Percentiles rank a stretch among this genome's conserved stretches.
Conservation (phyloP, 1,140 invertebrate genomes). For the Achroia grisella region DNA sequence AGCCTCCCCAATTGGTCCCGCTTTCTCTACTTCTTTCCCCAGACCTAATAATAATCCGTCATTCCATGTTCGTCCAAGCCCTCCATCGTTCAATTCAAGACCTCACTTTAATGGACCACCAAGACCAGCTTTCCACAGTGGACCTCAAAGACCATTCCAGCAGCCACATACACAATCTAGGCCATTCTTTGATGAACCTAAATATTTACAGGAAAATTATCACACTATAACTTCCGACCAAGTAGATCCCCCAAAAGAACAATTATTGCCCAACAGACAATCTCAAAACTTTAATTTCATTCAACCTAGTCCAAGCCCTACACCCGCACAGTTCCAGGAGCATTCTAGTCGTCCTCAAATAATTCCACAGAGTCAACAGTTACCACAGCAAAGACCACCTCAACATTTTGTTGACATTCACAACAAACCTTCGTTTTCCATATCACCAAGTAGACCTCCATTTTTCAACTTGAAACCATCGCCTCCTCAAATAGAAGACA, state of each 20-base stretch:
- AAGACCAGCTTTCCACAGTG: conserved; percentile 49
- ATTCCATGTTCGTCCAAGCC: conserved; percentile 41
- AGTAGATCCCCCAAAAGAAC: conserved; percentile 56
- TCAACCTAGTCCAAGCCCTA: conserved; percentile 44
- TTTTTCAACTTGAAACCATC: conserved; percentile 71
- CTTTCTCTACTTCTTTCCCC: conserved; percentile 31
- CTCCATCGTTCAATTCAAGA: conserved; percentile 37
- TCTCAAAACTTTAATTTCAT: conserved; percentile 45
- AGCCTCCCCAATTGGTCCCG: conserved; percentile 38
- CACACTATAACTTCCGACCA: conserved; percentile 71
- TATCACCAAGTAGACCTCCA: conserved; percentile 40
- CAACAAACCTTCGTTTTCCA: conserved; percentile 42
- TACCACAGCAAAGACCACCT: conserved; percentile 50
- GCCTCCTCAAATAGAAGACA: conserved; percentile 62
- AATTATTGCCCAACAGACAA: conserved; percentile 41
- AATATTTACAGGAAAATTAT: conserved; percentile 73
- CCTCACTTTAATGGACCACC: conserved; percentile 51
- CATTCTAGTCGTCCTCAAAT: conserved; percentile 39
- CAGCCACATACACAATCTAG: conserved; percentile 39
- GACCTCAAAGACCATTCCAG: conserved; percentile 62
- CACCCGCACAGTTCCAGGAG: conserved; percentile 44
- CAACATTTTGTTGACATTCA: conserved; percentile 50
- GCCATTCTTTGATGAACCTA: conserved; percentile 64
- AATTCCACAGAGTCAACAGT: conserved; percentile 46
- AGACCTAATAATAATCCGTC: conserved; percentile 40